Percentiles rank a stretch among this genome's conserved stretches.
Evolutionary conservation across 2,888 invertebrate genomes (phyloP).

Genomic region (Dione vanillae): DNA sequence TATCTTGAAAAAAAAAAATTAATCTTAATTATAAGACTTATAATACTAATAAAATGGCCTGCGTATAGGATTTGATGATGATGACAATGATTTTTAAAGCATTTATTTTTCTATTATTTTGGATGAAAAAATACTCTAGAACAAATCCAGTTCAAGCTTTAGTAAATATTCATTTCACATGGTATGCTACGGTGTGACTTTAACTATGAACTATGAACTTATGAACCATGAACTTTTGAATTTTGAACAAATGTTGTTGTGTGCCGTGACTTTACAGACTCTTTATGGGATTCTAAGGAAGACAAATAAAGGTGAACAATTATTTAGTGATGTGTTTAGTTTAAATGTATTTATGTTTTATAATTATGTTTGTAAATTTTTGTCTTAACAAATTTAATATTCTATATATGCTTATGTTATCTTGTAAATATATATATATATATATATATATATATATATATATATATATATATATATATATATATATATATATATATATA

Average conservation of each 20-base stretch:
- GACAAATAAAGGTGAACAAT: constrained; percentile 15
- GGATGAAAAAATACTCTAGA: too few species aligned
- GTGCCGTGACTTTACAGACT: constrained; percentile 35
- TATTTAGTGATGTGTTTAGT: constrained; percentile 10
- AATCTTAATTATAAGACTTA: too few species aligned
- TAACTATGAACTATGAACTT: constrained; percentile 3
- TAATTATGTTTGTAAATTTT: too few species aligned
- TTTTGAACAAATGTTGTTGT: constrained; percentile 21
- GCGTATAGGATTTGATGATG: too few species aligned
- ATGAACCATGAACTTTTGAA: constrained; percentile 3
- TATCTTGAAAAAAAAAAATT: too few species aligned
- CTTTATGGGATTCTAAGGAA: constrained; percentile 14
- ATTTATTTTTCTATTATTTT: too few species aligned
- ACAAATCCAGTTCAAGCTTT: not conserved
- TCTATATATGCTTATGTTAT: too few species aligned
- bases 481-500: not conserved
- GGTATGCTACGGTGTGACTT: constrained; percentile 37
- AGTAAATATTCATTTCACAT: not conserved
- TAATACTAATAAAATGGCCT: too few species aligned
- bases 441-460: too few species aligned
- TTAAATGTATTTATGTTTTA: not conserved
- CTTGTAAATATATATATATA: too few species aligned
- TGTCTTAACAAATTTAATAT: too few species aligned
- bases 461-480: not conserved
- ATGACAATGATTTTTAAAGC: too few species aligned